These are phyloP conservation scores for Plebejus anna DNA, from an alignment of 2,888 invertebrate species.

Conservation along the genomic window DNA sequence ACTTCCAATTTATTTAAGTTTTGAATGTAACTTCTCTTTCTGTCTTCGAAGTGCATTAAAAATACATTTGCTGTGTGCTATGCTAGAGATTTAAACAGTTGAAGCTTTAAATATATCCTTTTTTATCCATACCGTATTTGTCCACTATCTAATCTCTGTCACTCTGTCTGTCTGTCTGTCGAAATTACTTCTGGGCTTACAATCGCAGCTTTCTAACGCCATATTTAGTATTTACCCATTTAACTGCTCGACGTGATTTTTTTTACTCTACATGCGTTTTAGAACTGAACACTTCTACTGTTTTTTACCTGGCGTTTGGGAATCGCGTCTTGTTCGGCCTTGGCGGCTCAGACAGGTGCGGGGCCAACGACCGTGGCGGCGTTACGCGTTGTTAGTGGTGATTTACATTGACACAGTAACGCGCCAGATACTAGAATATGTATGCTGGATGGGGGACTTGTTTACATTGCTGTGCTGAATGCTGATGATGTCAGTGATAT, in stretches of 20 bases:
- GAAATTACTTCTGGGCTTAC: too few species aligned
- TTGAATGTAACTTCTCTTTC: too few species aligned
- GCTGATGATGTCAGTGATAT: too few species aligned
- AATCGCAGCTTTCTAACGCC: background rate
- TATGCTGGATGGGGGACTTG: background rate
- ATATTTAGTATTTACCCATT: background rate
- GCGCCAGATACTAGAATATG: background rate
- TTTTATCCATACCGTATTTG: background rate
- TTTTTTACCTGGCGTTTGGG: background rate
- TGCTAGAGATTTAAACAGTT: background rate
- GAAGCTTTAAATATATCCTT: background rate
- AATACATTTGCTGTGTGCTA: too few species aligned
- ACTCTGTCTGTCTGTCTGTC: too few species aligned
- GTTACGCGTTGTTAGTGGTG: slow-evolving; percentile 14
- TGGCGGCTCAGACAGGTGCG: slow-evolving; percentile 1
- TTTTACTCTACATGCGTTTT: background rate
- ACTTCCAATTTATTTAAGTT: too few species aligned
- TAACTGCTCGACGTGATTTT: background rate
- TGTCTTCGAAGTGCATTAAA: too few species aligned
- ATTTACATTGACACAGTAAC: background rate
- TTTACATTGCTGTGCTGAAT: too few species aligned
- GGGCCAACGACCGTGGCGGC: background rate
- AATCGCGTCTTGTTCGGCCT: background rate
- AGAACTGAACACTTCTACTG: background rate
- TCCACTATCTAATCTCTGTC: too few species aligned